Evolutionary conservation across 2,113 vertebrate species (phyloP), one percentile per base, ranked within the genome.

Genomic region (Carassius gibelio): DNA sequence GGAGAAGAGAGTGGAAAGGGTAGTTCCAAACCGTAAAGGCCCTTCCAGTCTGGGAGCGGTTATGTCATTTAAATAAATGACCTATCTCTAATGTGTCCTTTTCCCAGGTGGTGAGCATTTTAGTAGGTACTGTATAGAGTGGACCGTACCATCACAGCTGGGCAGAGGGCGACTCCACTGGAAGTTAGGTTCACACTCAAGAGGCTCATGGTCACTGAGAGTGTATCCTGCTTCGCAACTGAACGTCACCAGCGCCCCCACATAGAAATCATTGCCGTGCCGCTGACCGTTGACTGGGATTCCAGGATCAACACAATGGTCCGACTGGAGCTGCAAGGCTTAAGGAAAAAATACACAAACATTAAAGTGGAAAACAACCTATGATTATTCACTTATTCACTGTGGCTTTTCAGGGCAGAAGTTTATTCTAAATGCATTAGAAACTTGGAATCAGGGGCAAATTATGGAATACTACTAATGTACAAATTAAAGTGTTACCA

Each of bases 121-220:
- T 52, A 78, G 36, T 50, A 52, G 15, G 26, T n/a, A 38, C 36
- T 38, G 36, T 38, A 17, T 10, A 30, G 21, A 23, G 26, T 26
- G 85, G 84, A 85, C 42, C 88, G 79, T 93, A 99, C 98, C 98
- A 94, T 99, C 97, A 0, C 98, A 99, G 94, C 96, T 98, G 81
- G 98, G 98, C 85, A 99, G 96, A 0, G 97, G 96, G 1, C 96
- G 95, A 88, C 97, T 99, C 98, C 98, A 99, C 92, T 99, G 98
- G 89, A 99, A 99, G 93, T 99, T 99, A 5, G 98, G 97, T 88
- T 99, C 98, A 50, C 98, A 99, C 90, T 98, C 97, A 76, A 99
- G 92, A 30, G 97, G 96, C 85, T 97, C 94, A 0, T 72, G 68
- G 75, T 98, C 96, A 2, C 98, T 99, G 30, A 99, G 91, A 0